phyloP scores from a whole-genome alignment of 2,113 vertebrate species.

The Otolemur garnettii region DNA sequence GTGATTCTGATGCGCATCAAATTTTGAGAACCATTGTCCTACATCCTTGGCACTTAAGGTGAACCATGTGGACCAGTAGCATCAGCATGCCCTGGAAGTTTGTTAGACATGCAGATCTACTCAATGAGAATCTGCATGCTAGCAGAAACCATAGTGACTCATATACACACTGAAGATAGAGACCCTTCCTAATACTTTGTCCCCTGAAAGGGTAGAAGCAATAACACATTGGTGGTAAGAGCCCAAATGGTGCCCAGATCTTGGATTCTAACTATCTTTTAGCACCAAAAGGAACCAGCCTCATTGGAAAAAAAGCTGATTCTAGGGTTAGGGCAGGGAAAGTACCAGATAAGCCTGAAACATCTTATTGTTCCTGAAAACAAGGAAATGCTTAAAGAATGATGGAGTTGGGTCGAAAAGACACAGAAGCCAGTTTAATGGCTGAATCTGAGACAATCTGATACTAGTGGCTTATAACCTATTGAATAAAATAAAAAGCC shows the following conservation, averaged over 20 bases:
- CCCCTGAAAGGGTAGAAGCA: neutral
- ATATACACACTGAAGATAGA: fast-evolving
- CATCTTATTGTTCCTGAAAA: neutral
- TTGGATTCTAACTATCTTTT: neutral
- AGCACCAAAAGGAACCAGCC: neutral
- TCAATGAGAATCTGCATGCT: neutral
- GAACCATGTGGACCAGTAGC: neutral
- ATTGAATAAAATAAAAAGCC: neutral
- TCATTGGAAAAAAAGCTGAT: neutral
- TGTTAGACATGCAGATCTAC: neutral
- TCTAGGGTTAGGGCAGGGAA: neutral
- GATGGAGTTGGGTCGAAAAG: neutral
- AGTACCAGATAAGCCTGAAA: neutral
- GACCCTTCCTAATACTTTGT: neutral
- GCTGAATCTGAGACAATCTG: neutral
- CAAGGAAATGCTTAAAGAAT: neutral
- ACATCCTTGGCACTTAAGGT: neutral
- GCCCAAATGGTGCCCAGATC: neutral
- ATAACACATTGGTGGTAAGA: neutral
- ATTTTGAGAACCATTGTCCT: neutral
- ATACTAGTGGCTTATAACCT: neutral
- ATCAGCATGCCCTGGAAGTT: neutral
- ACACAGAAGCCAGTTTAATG: neutral
- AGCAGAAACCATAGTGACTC: neutral
- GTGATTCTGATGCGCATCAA: neutral